These are phyloP conservation scores for Tryphoninae sp. DNA, from an alignment of 2,888 invertebrate species.

Conservation along the genomic window DNA sequence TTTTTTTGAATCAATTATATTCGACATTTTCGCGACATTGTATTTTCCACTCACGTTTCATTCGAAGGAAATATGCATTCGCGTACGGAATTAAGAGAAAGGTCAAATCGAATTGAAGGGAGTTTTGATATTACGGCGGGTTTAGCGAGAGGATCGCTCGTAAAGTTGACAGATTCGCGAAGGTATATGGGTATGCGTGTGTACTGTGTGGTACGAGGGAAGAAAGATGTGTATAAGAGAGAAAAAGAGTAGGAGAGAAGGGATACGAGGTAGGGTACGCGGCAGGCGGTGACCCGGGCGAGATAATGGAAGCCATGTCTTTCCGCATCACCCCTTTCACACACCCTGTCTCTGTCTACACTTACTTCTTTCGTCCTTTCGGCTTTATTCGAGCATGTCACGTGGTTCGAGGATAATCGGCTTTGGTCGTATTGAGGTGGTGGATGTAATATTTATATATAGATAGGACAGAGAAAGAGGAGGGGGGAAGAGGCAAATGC, in stretches of 20 bases:
- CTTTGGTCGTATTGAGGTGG: constrained; percentile 38
- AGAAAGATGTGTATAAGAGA: background rate
- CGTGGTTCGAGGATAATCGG: constrained; percentile 35
- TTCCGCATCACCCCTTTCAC: constrained; percentile 5
- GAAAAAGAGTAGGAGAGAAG: background rate
- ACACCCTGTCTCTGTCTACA: constrained; percentile 30
- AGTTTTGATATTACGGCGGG: background rate
- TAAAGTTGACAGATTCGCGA: background rate
- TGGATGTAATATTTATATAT: background rate
- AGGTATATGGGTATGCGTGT: background rate
- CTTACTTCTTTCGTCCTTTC: constrained; percentile 12
- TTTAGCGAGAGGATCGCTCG: background rate
- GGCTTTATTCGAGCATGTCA: constrained; percentile 15
- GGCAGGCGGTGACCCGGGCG: background rate
- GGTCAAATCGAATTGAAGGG: background rate
- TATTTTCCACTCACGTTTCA: no score
- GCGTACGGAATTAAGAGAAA: no score
- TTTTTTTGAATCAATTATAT: no score
- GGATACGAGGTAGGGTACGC: background rate
- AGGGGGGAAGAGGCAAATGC: constrained; percentile 8
- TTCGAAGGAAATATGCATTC: no score
- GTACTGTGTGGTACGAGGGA: background rate
- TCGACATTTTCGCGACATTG: no score
- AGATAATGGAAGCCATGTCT: constrained; percentile 37
- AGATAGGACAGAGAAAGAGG: background rate